Evolutionary conservation across 2,888 invertebrate species (phyloP).

Genomic region (Yponomeuta sedellus): DNA sequence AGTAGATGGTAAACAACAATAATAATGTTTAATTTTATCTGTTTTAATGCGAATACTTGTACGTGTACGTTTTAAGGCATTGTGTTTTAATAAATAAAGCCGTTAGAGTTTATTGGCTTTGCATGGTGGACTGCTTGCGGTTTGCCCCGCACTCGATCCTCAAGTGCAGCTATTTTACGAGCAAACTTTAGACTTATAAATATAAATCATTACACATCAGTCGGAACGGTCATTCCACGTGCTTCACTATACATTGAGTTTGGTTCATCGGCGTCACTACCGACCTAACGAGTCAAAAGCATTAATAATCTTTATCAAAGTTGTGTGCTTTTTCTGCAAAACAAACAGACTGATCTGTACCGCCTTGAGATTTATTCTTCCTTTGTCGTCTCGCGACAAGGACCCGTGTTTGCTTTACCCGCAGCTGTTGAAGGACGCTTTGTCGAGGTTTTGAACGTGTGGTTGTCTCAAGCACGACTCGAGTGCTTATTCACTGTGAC

Average conservation of each 20-base stretch:
- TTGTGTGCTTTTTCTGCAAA: constrained; percentile 5
- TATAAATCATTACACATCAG: constrained; percentile 50
- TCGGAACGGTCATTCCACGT: constrained; percentile 17
- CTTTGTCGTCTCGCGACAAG: constrained; percentile 15
- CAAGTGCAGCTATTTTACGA: constrained; percentile 50
- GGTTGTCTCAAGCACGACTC: constrained; percentile 49
- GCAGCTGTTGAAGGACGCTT: constrained; percentile 19
- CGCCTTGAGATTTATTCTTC: constrained; percentile 6
- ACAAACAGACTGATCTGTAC: background rate
- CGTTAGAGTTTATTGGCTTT: constrained; percentile 54
- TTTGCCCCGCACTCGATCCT: constrained; percentile 36
- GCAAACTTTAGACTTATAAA: constrained; percentile 47
- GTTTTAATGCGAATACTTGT: no score
- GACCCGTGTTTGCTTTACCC: constrained; percentile 21
- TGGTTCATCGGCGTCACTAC: constrained; percentile 3
- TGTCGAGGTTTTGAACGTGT: constrained; percentile 33
- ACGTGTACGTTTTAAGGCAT: no score
- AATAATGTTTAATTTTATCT: no score
- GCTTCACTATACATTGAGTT: constrained; percentile 19
- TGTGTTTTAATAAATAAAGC: no score
- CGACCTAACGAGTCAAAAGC: background rate
- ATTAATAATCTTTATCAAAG: background rate
- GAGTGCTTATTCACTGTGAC: constrained; percentile 68
- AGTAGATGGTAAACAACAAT: no score
- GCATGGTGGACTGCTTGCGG: constrained; percentile 39